Evolutionary conservation across 2,888 invertebrate species (phyloP).

Genomic region (Acanthosoma haemorrhoidale): DNA sequence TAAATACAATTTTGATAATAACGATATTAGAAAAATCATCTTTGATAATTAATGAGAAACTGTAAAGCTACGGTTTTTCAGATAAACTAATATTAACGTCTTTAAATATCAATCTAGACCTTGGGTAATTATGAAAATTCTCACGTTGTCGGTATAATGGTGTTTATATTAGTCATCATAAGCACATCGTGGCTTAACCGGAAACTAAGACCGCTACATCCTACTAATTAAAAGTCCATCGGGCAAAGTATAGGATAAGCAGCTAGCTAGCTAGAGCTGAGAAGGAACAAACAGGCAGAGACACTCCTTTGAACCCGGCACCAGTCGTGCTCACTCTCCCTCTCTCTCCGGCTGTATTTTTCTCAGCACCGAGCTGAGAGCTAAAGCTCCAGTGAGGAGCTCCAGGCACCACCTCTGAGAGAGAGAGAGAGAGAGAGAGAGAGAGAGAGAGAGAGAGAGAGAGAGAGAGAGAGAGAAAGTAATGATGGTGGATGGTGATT

Average conservation of each 20-base stretch:
- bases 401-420: background rate
- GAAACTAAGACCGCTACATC: no score
- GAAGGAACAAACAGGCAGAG: background rate
- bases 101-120: no score
- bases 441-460: background rate
- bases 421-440: conserved; percentile 13
- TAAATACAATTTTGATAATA: no score
- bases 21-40: no score
- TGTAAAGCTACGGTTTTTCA: no score
- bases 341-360: background rate
- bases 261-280: background rate
- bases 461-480: conserved; percentile 15
- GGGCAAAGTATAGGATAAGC: background rate
- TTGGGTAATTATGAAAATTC: no score
- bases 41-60: no score
- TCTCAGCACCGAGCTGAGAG: background rate
- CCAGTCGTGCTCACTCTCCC: background rate
- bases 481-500: conserved; percentile 27
- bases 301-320: background rate
- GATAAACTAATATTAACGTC: no score
- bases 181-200: no score
- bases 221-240: conserved; percentile 9
- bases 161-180: no score
- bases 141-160: no score
- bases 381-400: background rate